Conservation (phyloP, 2,113 vertebrate genomes). For the Apus apus region DNA sequence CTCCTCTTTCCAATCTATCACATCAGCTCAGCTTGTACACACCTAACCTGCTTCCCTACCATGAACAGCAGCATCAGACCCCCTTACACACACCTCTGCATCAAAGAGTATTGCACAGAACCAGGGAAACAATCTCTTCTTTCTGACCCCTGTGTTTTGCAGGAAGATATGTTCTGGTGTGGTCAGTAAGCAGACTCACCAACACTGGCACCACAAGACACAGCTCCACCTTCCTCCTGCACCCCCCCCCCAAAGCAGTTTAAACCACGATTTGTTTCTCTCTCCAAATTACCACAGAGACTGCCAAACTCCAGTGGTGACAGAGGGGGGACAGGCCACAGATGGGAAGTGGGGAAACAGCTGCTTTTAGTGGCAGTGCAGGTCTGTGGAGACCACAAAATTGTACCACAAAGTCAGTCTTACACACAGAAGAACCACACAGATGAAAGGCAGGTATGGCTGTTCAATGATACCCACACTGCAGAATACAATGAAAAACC, state of each 20-base stretch:
- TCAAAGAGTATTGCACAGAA: background rate
- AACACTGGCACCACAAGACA: rapidly evolving
- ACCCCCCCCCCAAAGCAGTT: rapidly evolving
- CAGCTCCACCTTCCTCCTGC: background rate
- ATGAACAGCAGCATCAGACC: background rate
- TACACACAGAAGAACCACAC: background rate
- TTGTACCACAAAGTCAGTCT: background rate
- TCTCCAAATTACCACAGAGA: background rate
- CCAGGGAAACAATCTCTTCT: background rate
- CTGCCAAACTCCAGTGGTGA: rapidly evolving
- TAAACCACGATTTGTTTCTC: background rate
- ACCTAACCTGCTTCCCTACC: background rate
- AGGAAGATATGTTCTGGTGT: background rate
- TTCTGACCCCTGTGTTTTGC: background rate
- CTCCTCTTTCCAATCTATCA: background rate
- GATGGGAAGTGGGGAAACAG: background rate
- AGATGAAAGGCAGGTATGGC: too few species aligned
- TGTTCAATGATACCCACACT: background rate
- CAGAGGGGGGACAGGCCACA: rapidly evolving
- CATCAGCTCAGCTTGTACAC: too few species aligned
- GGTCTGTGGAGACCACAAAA: background rate
- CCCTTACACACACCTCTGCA: background rate
- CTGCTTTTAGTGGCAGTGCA: background rate
- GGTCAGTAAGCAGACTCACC: background rate
- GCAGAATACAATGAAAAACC: background rate